Percentiles rank a stretch among this genome's conserved stretches.
phyloP scores from a whole-genome alignment of 2,797 vertebrate species.

The Crax fasciolata region DNA sequence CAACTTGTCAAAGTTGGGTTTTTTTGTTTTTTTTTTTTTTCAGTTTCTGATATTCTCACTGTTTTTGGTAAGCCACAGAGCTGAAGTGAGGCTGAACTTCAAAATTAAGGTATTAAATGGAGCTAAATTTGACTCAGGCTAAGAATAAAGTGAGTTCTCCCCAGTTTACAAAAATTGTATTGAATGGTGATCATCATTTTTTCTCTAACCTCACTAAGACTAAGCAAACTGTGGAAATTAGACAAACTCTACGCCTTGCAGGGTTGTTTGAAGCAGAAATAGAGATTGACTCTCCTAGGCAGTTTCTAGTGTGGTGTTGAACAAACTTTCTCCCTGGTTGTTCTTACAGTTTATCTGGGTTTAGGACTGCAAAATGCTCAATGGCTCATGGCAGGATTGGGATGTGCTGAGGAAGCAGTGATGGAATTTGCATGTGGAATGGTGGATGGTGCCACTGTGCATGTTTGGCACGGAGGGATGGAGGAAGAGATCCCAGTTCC shows the following conservation, averaged over 20 bases:
- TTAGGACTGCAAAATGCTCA: background rate
- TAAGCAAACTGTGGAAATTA: background rate
- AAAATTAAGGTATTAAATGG: background rate
- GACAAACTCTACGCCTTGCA: background rate
- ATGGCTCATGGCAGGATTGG: slow-evolving; percentile 33
- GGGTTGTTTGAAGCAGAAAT: fast-evolving
- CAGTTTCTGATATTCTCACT: background rate
- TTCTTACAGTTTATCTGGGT: background rate
- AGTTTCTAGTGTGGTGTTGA: fast-evolving
- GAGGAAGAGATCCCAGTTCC: background rate
- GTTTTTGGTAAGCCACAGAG: background rate
- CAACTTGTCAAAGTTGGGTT: no score
- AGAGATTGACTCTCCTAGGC: background rate
- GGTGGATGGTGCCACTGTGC: background rate
- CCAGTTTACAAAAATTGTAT: background rate
- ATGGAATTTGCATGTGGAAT: background rate
- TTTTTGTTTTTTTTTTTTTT: background rate
- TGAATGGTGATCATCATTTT: background rate
- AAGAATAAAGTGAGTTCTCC: background rate
- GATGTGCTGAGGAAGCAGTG: background rate
- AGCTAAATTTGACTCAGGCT: background rate
- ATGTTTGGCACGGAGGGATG: background rate
- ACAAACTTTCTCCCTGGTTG: background rate
- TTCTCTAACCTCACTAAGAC: background rate
- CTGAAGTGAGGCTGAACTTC: background rate